phyloP scores from a whole-genome alignment of 2,888 invertebrate genomes.

The Drosophila subquinaria region DNA sequence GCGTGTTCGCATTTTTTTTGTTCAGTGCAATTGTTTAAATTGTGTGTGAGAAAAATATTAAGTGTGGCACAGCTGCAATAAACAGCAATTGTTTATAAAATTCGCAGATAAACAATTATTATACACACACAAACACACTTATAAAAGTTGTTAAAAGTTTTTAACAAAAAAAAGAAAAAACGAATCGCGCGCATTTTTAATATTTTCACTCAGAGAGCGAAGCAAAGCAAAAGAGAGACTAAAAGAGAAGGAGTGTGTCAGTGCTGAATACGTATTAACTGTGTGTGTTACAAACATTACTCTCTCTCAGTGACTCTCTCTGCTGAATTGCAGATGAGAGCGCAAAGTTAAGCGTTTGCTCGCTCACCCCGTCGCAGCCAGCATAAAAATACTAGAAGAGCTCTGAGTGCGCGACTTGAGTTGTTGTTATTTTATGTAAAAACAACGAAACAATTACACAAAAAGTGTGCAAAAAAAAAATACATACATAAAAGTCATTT shows the following conservation, averaged over 20 bases:
- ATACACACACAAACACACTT: slow-evolving; percentile 14
- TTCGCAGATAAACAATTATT: slow-evolving; percentile 36
- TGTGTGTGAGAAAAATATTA: slow-evolving; percentile 18
- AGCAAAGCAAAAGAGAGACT: slow-evolving; percentile 8
- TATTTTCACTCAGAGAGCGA: slow-evolving; percentile 64
- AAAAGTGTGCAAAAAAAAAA: slow-evolving; percentile 29
- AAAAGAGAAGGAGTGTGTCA: slow-evolving; percentile 23
- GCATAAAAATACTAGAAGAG: slow-evolving; percentile 44
- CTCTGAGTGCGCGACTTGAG: slow-evolving; percentile 1
- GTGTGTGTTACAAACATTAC: slow-evolving; percentile 18
- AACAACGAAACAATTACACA: slow-evolving; percentile 26
- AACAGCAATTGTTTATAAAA: slow-evolving; percentile 27
- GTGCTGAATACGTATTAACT: slow-evolving; percentile 55
- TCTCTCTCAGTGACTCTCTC: slow-evolving; percentile 11
- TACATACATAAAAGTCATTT: slow-evolving; percentile 49
- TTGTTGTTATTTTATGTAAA: slow-evolving; percentile 26
- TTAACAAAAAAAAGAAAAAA: slow-evolving; percentile 56
- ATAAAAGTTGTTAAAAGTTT: slow-evolving; percentile 49
- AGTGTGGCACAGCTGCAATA: slow-evolving; percentile 31
- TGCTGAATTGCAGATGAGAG: slow-evolving; percentile 51
- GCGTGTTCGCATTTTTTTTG: slow-evolving; percentile 24
- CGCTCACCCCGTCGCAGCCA: slow-evolving; percentile 20
- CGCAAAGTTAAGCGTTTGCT: slow-evolving; percentile 19
- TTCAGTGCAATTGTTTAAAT: slow-evolving; percentile 30
- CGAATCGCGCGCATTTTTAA: slow-evolving; percentile 75